Evolutionary conservation across 2,797 vertebrate genomes (phyloP), one percentile per base, ranked within the genome.

Genomic region (Antennarius maculatus): DNA sequence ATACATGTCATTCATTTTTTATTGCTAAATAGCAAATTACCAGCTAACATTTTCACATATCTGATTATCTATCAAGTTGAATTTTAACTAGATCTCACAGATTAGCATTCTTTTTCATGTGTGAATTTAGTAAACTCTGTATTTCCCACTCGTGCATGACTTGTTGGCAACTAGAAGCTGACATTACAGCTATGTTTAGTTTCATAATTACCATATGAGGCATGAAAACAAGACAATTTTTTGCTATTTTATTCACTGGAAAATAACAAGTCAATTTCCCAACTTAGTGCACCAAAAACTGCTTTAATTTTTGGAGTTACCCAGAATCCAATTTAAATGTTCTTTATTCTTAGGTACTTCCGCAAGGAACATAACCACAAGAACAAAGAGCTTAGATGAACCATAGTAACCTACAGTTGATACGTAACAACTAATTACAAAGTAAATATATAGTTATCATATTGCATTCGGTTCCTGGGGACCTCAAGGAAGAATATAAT

Each of bases 391-490:
- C 28, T 57, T 31, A 50, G 7, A 41, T 23, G 23, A 55, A 48
- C 18, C 51, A 15, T 39, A 34, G 27, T 49, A 43, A 64, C n/a
- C 31, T 37, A 5, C 13, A 49, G 10, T 37, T 69, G 57, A 48
- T 48, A 69, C 55, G 14, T 14, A 41, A 27, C 51, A 41, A 7
- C 51, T 31, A 69, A 45, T 10, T 48, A 7, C 18, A 41, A 53
- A 53, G 31, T 58, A 2, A 34, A 4, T 5, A 34, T 34, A 8
- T 2, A 5, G 7, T 34, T 34, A 5, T 34, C 31, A 34, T 34
- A 39, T 41, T 2, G 7, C 39, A 6, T 59, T 54, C 45, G 42
- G 43, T 68, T 56, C 57, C 53, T 9, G 53, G 31, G 49, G 47
- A 16, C 47, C 10, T 55, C n/a, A 9, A 49, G 23, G 18, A 34